A percentile compares a stretch with the other conserved stretches of the same genome.
Evolutionary conservation across 2,113 vertebrate species (phyloP).

Genomic region (Danionella cerebrum): DNA sequence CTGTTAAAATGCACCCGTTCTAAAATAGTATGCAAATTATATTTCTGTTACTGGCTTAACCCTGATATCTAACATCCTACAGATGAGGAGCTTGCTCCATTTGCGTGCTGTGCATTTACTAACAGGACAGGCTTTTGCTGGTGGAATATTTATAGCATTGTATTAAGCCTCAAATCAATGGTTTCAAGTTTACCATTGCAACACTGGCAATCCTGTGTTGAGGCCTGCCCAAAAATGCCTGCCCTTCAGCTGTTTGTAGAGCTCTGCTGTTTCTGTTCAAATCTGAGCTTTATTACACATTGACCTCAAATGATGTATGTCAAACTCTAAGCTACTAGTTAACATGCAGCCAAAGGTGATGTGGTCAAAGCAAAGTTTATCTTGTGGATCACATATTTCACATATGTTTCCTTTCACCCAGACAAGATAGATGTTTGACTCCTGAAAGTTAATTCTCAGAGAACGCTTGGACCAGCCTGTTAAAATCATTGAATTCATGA

Average conservation of each 20-base stretch:
- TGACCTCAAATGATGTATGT: conserved; percentile 27
- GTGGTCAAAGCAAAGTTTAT: not conserved
- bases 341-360: not conserved
- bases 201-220: conserved; percentile 61
- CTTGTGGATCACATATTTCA: not conserved
- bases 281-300: conserved; percentile 45
- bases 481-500: not conserved
- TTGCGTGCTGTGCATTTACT: conserved; percentile 45
- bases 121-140: conserved; percentile 59
- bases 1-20: no score
- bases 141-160: conserved; percentile 71
- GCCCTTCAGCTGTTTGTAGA: conserved; percentile 54
- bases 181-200: conserved; percentile 63
- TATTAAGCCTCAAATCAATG: conserved; percentile 68
- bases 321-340: conserved; percentile 36
- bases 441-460: not conserved
- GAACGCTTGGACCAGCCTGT: not conserved
- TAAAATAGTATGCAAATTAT: no score
- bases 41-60: no score
- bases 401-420: not conserved
- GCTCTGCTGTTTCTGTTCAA: conserved; percentile 22
- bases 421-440: not conserved
- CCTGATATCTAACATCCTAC: conserved; percentile 56
- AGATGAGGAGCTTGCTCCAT: conserved; percentile 42
- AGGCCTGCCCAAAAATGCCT: conserved; percentile 70